These are phyloP conservation scores for Tor tambroides DNA, from an alignment of 2,113 vertebrate species.

Conservation along the genomic window DNA sequence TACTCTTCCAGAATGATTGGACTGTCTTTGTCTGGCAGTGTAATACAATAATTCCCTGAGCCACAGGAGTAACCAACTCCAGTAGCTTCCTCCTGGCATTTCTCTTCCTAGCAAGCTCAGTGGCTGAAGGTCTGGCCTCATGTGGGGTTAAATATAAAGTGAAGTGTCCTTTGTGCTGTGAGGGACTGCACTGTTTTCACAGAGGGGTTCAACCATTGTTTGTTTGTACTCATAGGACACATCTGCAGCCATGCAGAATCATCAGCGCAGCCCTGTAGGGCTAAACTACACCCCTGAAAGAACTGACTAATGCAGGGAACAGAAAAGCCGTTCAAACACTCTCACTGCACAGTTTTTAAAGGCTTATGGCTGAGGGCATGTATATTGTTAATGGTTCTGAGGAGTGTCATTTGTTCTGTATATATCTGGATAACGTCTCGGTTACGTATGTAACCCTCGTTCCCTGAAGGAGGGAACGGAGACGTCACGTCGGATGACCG, in stretches of 20 bases:
- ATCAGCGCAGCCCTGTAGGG: background rate
- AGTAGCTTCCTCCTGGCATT: background rate
- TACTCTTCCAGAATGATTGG: background rate
- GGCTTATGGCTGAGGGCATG: background rate
- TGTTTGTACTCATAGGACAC: background rate
- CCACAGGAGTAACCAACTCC: background rate
- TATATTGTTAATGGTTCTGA: background rate
- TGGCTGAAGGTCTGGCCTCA: background rate
- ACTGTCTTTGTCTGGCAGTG: background rate
- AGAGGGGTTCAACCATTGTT: constrained; percentile 6
- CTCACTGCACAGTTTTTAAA: background rate
- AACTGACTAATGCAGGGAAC: constrained; percentile 1
- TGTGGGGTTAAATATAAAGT: constrained; percentile 16
- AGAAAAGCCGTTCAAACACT: background rate
- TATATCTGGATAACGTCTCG: background rate
- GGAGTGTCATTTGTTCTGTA: background rate
- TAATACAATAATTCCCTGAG: constrained; percentile 11
- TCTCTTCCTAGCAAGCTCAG: background rate
- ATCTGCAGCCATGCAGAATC: constrained; percentile 28
- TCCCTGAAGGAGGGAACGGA: no score
- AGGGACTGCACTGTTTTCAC: background rate
- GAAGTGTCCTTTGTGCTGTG: background rate
- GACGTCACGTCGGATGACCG: no score
- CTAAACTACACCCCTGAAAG: background rate
- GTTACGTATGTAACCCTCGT: no score